A percentile compares a stretch with the other conserved stretches of the same genome.
phyloP scores from a whole-genome alignment of 2,888 invertebrate genomes.

The Octonoba sinensis region DNA sequence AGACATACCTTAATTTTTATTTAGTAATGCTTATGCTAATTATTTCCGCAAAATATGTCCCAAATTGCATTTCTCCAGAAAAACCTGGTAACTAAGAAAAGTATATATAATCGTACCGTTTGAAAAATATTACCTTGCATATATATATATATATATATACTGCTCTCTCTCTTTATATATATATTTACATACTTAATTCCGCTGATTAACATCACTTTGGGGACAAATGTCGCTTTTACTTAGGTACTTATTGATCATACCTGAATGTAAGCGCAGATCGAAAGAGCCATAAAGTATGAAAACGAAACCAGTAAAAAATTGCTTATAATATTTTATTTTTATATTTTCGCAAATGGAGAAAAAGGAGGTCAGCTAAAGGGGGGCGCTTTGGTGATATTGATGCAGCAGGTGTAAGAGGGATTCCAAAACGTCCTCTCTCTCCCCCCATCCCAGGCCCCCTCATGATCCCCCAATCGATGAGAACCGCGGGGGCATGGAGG shows the following conservation, averaged over 20 bases:
- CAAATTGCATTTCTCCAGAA: too few relatives aligned
- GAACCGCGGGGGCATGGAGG: slow-evolving; percentile 8
- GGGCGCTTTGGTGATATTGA: slow-evolving; percentile 59
- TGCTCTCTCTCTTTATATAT: slow-evolving; percentile 1
- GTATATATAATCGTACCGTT: too few relatives aligned
- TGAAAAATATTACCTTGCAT: too few relatives aligned
- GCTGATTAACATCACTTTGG: too few relatives aligned
- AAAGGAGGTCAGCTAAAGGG: slow-evolving; percentile 54
- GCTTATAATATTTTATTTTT: background rate
- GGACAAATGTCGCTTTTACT: too few relatives aligned
- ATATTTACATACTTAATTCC: slow-evolving; percentile 1
- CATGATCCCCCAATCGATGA: slow-evolving; percentile 26
- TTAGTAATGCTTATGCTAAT: too few relatives aligned
- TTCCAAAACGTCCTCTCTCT: slow-evolving; percentile 37
- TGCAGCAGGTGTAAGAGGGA: slow-evolving; percentile 64
- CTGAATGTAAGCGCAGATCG: too few relatives aligned
- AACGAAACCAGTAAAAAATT: slow-evolving; percentile 15
- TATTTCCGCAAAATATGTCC: too few relatives aligned
- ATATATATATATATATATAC: slow-evolving; percentile 14
- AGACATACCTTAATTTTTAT: too few relatives aligned
- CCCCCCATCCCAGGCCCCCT: slow-evolving; percentile 11
- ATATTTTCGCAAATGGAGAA: slow-evolving; percentile 39
- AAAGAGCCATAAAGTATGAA: too few relatives aligned
- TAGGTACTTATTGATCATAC: too few relatives aligned
- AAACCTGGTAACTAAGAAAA: too few relatives aligned